Evolutionary conservation across 2,888 invertebrate species (phyloP).

Genomic region (Athripsodes cinereus): DNA sequence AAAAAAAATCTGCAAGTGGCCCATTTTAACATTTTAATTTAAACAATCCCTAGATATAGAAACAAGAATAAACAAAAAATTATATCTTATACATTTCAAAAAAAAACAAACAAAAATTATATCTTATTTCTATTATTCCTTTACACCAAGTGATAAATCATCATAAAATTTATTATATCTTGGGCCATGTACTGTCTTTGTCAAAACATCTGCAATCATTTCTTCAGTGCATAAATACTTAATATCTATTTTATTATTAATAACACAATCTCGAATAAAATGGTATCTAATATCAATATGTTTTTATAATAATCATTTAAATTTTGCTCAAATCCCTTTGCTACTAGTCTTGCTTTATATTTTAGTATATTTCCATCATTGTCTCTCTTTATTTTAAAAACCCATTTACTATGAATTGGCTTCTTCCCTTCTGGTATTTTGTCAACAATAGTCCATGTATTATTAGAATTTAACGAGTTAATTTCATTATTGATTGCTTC

Average conservation of each 20-base stretch:
- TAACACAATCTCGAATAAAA: not conserved
- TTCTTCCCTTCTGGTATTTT: not conserved
- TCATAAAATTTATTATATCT: not conserved
- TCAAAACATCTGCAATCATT: not conserved
- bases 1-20: no score
- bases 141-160: not conserved
- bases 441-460: not conserved
- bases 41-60: no score
- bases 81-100: not conserved
- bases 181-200: not conserved
- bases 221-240: not conserved
- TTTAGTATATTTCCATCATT: not conserved
- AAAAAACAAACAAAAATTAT: not conserved
- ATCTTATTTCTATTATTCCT: not conserved
- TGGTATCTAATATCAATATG: conserved; percentile 1
- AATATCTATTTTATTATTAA: not conserved
- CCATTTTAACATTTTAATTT: not conserved
- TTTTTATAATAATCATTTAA: not conserved
- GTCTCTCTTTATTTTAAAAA: not conserved
- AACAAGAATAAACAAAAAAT: not conserved
- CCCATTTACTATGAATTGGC: not conserved
- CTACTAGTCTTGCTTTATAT: conserved; percentile 1
- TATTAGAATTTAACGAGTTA: not conserved
- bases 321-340: not conserved
- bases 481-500: not conserved